Evolutionary conservation across 2,797 vertebrate species (phyloP).

Genomic region (Helicolenus hilgendorfi): DNA sequence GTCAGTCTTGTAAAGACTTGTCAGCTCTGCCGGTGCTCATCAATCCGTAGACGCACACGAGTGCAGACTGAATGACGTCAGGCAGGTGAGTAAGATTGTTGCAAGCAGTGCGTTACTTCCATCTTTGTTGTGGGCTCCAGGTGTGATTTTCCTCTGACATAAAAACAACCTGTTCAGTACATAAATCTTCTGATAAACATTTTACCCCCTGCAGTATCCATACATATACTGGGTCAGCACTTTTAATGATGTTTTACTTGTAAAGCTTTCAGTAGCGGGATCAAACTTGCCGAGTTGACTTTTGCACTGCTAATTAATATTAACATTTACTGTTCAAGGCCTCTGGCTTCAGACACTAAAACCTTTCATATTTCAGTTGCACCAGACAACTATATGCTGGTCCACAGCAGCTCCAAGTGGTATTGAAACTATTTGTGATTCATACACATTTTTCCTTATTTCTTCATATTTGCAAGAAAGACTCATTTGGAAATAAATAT

Average conservation of each 20-base stretch:
- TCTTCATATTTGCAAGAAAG: not conserved
- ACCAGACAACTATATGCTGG: not conserved
- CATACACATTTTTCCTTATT: not conserved
- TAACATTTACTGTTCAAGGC: not conserved
- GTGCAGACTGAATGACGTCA: slow-evolving; percentile 35
- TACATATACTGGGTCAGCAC: not conserved
- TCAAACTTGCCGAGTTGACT: slow-evolving; percentile 6
- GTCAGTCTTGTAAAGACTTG: slow-evolving; percentile 48
- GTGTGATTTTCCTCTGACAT: not conserved
- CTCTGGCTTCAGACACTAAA: not conserved
- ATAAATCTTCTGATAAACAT: not conserved
- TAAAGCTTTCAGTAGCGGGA: not conserved
- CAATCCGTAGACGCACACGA: slow-evolving; percentile 22
- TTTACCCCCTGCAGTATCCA: slow-evolving; percentile 1
- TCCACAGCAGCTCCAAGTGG: not conserved
- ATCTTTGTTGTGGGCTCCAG: not conserved
- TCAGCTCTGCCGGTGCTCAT: slow-evolving; percentile 34
- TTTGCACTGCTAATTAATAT: not conserved
- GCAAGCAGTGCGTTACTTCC: not conserved
- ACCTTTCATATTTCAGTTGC: slow-evolving; percentile 13
- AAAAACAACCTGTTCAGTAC: too few relatives aligned
- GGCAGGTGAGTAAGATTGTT: slow-evolving; percentile 2
- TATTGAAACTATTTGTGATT: not conserved
- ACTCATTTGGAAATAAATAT: not conserved
- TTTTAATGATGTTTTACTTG: slow-evolving; percentile 1